phyloP scores from a whole-genome alignment of 2,113 vertebrate genomes.

The Scophthalmus maximus region DNA sequence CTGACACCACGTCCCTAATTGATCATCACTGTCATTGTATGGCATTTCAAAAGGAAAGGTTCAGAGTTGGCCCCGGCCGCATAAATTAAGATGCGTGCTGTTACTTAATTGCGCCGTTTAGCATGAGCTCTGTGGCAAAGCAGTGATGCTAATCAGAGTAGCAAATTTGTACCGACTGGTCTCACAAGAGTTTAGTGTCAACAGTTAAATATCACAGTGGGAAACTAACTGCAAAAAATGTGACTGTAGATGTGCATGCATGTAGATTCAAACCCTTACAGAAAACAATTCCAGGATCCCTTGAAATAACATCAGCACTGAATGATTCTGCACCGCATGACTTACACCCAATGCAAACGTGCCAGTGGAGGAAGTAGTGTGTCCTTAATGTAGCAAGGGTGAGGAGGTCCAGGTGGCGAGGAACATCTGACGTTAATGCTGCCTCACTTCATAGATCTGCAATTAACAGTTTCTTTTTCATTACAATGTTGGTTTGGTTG shows the following conservation, averaged over 20 bases:
- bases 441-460: no score
- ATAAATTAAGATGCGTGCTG: constrained; percentile 75
- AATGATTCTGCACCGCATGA: not conserved
- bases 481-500: no score
- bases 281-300: no score
- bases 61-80: constrained; percentile 57
- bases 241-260: not conserved
- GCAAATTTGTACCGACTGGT: constrained; percentile 43
- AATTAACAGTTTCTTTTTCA: no score
- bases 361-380: no score
- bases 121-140: constrained; percentile 62
- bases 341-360: not conserved
- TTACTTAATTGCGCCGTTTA: constrained; percentile 79
- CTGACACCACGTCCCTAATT: constrained; percentile 72
- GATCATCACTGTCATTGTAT: constrained; percentile 77
- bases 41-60: constrained; percentile 62
- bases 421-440: no score
- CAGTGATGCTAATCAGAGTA: constrained; percentile 58
- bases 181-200: constrained; percentile 9
- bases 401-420: no score
- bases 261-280: not conserved
- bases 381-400: no score
- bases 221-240: not conserved
- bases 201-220: constrained; percentile 16
- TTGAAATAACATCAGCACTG: not conserved